These are phyloP conservation scores for Malurus leucopterus DNA, from an alignment of 2,797 vertebrate species.

Conservation along the genomic window DNA sequence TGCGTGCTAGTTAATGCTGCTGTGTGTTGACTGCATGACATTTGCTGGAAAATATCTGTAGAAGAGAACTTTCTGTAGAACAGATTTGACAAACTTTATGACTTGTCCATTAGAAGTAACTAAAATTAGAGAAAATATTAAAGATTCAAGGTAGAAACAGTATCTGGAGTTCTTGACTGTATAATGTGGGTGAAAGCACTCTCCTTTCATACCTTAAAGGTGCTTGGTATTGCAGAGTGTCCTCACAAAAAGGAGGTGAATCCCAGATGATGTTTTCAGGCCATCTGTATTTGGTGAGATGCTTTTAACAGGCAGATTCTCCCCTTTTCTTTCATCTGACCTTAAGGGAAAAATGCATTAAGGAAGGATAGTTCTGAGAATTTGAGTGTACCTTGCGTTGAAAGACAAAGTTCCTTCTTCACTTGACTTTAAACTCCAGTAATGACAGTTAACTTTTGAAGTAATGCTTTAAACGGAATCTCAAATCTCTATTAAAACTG, in stretches of 20 bases:
- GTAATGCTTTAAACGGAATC: background rate
- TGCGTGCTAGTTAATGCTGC: accelerated
- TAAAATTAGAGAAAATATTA: slow-evolving; percentile 31
- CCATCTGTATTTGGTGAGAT: slow-evolving; percentile 5
- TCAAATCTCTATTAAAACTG: background rate
- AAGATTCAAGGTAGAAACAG: background rate
- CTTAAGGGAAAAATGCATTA: slow-evolving; percentile 53
- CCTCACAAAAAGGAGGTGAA: background rate
- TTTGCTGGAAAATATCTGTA: background rate
- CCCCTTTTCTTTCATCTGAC: slow-evolving; percentile 28
- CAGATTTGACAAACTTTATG: background rate
- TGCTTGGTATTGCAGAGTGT: background rate
- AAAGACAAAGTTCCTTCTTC: background rate
- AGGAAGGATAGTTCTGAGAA: background rate
- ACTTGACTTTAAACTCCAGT: background rate
- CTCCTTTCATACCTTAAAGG: background rate
- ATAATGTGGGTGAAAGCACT: slow-evolving; percentile 5
- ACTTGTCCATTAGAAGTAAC: background rate
- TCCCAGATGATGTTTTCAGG: slow-evolving; percentile 23
- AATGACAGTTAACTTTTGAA: slow-evolving; percentile 2
- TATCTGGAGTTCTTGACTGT: background rate
- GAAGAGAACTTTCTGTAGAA: background rate
- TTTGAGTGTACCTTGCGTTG: background rate
- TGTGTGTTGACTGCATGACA: background rate
- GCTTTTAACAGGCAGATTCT: slow-evolving; percentile 18